These are phyloP conservation scores for Drosophila fungiperda DNA, from an alignment of 2,888 invertebrate species.

Conservation along the genomic window DNA sequence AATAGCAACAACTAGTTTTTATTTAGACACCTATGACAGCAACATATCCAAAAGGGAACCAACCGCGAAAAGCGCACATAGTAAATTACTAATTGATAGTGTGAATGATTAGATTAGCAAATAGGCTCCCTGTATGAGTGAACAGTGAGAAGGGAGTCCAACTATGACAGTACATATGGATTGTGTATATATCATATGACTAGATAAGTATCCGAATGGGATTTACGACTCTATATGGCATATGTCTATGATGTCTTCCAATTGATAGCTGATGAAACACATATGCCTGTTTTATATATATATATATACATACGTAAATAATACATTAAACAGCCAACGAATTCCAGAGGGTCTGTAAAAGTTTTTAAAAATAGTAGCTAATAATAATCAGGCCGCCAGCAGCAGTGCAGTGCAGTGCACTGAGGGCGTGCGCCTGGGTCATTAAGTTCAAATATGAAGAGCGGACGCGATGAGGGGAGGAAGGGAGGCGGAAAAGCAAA, in stretches of 20 bases:
- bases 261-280: slow-evolving; percentile 25
- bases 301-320: background rate
- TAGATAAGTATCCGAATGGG: slow-evolving; percentile 55
- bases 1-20: slow-evolving; percentile 21
- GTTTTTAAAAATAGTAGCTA: slow-evolving; percentile 65
- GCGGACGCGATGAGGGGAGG: background rate
- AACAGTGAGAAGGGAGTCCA: slow-evolving; percentile 10
- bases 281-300: slow-evolving; percentile 3
- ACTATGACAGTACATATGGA: slow-evolving; percentile 22
- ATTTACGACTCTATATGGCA: slow-evolving; percentile 21
- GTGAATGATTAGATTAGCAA: slow-evolving; percentile 67
- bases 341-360: slow-evolving; percentile 68
- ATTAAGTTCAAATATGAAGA: slow-evolving; percentile 56
- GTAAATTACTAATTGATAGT: slow-evolving; percentile 62
- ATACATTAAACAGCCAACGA: slow-evolving; percentile 23
- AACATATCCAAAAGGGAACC: slow-evolving; percentile 43
- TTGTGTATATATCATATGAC: slow-evolving; percentile 53
- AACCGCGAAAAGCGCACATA: slow-evolving; percentile 21
- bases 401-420: slow-evolving; percentile 38
- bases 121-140: slow-evolving; percentile 31
- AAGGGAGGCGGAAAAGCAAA: background rate
- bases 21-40: slow-evolving; percentile 37
- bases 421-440: slow-evolving; percentile 50
- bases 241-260: slow-evolving; percentile 41
- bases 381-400: slow-evolving; percentile 53